These are phyloP conservation scores for Vannuccia rotundouncinata DNA, from an alignment of 2,888 invertebrate genomes.

Conservation along the genomic window DNA sequence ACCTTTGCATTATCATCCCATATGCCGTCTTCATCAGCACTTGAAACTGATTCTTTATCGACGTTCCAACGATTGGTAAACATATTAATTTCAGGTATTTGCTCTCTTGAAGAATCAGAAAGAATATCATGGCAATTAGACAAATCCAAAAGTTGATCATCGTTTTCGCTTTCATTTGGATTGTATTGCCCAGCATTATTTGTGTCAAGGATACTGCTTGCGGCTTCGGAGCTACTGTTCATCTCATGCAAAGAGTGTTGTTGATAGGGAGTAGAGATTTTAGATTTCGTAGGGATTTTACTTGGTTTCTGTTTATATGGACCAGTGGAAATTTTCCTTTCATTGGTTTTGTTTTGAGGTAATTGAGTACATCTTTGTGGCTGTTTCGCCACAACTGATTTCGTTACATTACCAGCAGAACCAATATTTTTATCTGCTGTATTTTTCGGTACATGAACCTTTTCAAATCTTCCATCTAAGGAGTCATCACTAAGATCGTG, in stretches of 20 bases:
- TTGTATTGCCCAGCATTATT: background rate
- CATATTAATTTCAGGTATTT: background rate
- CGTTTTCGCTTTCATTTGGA: background rate
- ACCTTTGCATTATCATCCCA: slow-evolving; percentile 2
- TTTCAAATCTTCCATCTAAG: background rate
- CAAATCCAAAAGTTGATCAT: background rate
- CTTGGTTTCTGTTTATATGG: background rate
- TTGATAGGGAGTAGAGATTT: too few species aligned
- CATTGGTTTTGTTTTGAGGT: too few species aligned
- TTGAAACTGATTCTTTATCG: too few species aligned
- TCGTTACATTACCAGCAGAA: background rate
- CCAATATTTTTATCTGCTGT: background rate
- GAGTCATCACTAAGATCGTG: background rate
- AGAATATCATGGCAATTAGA: background rate
- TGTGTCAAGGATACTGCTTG: background rate
- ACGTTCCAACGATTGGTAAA: background rate
- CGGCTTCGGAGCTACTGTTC: background rate
- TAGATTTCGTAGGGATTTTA: too few species aligned
- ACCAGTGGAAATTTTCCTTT: too few species aligned
- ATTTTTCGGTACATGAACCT: background rate
- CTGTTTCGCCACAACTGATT: background rate
- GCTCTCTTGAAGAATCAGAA: background rate
- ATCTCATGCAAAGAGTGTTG: too few species aligned
- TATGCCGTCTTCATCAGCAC: too few species aligned
- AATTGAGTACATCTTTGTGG: too few species aligned